Percentiles rank a stretch among this genome's conserved stretches.
phyloP scores from a whole-genome alignment of 2,888 invertebrate genomes.

The Morpho helenor region DNA sequence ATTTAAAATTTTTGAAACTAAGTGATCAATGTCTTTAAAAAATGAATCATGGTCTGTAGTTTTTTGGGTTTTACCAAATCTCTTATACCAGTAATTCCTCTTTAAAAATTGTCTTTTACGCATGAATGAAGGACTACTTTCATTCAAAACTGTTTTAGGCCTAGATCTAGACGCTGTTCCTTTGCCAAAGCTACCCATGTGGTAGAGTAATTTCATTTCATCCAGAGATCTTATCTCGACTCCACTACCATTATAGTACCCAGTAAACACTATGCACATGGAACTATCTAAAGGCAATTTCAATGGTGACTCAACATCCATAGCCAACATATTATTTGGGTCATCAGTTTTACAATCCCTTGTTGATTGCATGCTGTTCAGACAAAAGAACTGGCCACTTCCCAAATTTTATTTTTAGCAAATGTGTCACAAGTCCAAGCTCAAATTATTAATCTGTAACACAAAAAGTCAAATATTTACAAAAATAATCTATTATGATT shows the following conservation, averaged over 20 bases:
- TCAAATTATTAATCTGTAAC: constrained; percentile 51
- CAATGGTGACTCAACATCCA: constrained; percentile 58
- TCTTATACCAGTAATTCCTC: constrained; percentile 77
- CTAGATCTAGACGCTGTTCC: constrained; percentile 81
- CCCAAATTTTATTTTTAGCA: constrained; percentile 59
- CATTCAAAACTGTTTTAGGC: constrained; percentile 60
- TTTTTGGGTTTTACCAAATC: constrained; percentile 43
- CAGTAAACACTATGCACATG: constrained; percentile 73
- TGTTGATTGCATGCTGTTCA: constrained; percentile 55
- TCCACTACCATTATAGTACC: constrained; percentile 83
- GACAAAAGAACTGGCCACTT: constrained; percentile 65
- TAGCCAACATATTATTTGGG: constrained; percentile 55
- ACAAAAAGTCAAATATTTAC: constrained; percentile 37
- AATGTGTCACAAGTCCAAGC: constrained; percentile 44
- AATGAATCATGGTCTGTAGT: constrained; percentile 42
- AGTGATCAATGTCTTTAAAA: constrained; percentile 49
- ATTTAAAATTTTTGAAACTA: constrained; percentile 47
- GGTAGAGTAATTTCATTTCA: constrained; percentile 81
- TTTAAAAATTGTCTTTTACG: constrained; percentile 80
- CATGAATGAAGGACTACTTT: constrained; percentile 66
- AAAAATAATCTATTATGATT: constrained; percentile 37
- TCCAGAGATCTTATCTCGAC: constrained; percentile 80
- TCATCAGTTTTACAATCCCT: constrained; percentile 71
- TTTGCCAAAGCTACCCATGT: constrained; percentile 89
- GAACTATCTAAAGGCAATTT: constrained; percentile 67